phyloP scores from a whole-genome alignment of 2,888 invertebrate species.

The Creontiades dilutus region DNA sequence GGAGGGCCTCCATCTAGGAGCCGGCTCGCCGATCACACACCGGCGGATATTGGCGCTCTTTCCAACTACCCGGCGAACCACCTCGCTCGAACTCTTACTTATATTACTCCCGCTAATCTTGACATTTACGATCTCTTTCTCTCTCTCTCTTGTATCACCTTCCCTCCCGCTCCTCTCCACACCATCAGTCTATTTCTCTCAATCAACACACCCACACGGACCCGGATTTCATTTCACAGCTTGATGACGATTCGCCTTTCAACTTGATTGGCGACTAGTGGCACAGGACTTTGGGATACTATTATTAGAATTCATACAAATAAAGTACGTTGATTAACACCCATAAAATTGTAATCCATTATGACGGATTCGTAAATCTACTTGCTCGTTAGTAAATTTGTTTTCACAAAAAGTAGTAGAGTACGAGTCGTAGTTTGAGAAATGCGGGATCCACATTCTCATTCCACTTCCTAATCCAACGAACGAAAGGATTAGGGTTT shows the following conservation, averaged over 20 bases:
- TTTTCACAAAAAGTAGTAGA: no score
- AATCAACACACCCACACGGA: background rate
- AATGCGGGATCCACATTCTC: no score
- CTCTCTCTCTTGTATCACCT: background rate
- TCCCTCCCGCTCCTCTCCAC: background rate
- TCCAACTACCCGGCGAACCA: constrained; percentile 12
- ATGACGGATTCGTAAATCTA: no score
- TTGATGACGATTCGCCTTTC: background rate
- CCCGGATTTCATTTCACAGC: constrained; percentile 19
- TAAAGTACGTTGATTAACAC: no score
- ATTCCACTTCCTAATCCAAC: no score
- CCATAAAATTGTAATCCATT: no score
- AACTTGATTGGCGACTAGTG: background rate
- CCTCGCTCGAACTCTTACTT: constrained; percentile 23
- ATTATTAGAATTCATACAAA: no score
- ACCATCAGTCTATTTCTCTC: background rate
- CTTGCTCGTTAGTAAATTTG: no score
- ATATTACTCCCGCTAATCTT: constrained; percentile 36
- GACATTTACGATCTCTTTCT: constrained; percentile 8
- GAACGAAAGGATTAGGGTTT: no score
- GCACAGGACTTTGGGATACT: background rate
- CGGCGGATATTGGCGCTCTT: constrained; percentile 38
- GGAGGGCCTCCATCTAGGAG: background rate
- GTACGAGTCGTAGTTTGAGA: no score
- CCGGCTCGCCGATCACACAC: constrained; percentile 30